Conservation (phyloP, 2,113 vertebrate species). For the Sminthopsis crassicaudata region DNA sequence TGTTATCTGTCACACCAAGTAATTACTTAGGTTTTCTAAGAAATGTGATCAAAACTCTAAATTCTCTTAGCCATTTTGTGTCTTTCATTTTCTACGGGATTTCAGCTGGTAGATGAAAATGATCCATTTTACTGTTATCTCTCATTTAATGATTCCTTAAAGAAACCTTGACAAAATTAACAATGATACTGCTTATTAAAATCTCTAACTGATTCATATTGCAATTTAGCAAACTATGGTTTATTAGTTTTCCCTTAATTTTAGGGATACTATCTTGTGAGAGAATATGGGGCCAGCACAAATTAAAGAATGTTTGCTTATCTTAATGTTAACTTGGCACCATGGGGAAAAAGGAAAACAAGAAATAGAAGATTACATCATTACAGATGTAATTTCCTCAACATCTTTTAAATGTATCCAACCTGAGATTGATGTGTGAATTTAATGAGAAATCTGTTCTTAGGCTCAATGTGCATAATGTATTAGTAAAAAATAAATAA, state of each 20-base stretch:
- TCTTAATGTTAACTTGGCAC: conserved; percentile 4
- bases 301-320: conserved; percentile 5
- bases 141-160: conserved; percentile 18
- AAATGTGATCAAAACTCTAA: neutral
- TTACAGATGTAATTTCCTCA: conserved; percentile 55
- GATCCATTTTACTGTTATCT: conserved; percentile 25
- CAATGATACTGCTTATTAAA: conserved; percentile 46
- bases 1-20: neutral
- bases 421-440: conserved; percentile 63
- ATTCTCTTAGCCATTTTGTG: neutral
- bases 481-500: conserved; percentile 61
- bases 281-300: conserved; percentile 20
- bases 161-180: conserved; percentile 48
- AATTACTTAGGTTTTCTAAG: conserved; percentile 33
- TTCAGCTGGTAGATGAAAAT: conserved; percentile 18
- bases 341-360: conserved; percentile 30
- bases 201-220: neutral
- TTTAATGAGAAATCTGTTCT: conserved; percentile 68
- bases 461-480: conserved; percentile 52
- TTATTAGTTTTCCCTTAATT: conserved; percentile 5
- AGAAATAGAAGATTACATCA: conserved; percentile 61
- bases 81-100: conserved; percentile 8
- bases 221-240: neutral
- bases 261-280: neutral
- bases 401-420: conserved; percentile 62